Conservation (phyloP, 1,140 invertebrate species). For the Euwallacea similis region DNA sequence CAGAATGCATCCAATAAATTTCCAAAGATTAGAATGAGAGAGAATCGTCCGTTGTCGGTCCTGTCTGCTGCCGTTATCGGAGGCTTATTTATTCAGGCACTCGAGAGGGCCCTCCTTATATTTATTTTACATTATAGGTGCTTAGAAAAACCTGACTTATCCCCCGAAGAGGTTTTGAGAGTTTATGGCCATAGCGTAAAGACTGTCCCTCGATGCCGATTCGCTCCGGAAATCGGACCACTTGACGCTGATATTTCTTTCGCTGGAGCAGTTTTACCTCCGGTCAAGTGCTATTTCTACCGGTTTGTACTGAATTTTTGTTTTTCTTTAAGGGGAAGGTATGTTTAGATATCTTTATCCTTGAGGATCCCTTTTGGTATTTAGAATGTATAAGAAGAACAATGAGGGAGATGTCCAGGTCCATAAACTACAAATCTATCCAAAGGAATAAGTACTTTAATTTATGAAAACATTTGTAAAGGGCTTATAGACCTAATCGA, state of each 20-base stretch:
- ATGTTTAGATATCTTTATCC: too few relatives aligned
- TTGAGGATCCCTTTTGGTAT: too few relatives aligned
- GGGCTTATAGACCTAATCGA: too few relatives aligned
- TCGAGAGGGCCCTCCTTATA: constrained; percentile 23
- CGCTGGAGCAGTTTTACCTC: too few relatives aligned
- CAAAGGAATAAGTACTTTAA: too few relatives aligned
- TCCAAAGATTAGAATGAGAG: constrained; percentile 22
- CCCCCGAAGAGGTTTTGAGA: neutral
- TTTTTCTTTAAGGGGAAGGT: too few relatives aligned
- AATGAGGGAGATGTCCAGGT: too few relatives aligned
- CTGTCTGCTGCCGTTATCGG: constrained; percentile 10
- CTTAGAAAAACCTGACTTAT: constrained; percentile 33
- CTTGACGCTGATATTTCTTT: neutral
- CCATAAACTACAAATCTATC: too few relatives aligned
- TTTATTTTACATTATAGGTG: constrained; percentile 34
- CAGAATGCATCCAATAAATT: constrained; percentile 25
- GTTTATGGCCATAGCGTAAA: neutral
- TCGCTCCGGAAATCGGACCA: neutral
- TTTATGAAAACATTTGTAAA: too few relatives aligned
- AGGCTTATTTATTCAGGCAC: constrained; percentile 30
- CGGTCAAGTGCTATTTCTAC: too few relatives aligned
- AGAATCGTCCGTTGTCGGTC: neutral
- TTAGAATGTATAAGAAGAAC: too few relatives aligned
- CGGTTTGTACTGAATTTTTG: too few relatives aligned
- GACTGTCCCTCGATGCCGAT: constrained; percentile 1